These are phyloP conservation scores for Neoitamus cyanurus DNA, from an alignment of 2,888 invertebrate species.

Conservation along the genomic window DNA sequence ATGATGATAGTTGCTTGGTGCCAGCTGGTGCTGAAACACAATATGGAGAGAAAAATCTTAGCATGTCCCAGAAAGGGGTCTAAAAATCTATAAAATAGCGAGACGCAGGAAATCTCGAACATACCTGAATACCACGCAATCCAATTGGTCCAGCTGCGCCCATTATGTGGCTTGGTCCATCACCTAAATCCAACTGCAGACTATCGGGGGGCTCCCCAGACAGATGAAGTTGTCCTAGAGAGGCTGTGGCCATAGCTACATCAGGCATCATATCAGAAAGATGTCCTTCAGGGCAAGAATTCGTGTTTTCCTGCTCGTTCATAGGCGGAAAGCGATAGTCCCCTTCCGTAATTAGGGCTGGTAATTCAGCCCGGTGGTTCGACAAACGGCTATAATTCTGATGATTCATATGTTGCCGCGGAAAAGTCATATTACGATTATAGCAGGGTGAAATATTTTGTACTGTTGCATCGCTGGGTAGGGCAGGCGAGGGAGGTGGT, in stretches of 20 bases:
- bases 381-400: slow-evolving; percentile 57
- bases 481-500: slow-evolving; percentile 67
- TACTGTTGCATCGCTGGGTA: slow-evolving; percentile 58
- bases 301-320: slow-evolving; percentile 58
- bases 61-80: not conserved
- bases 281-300: slow-evolving; percentile 76
- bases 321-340: slow-evolving; percentile 66
- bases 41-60: not conserved
- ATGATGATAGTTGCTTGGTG: slow-evolving; percentile 64
- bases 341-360: slow-evolving; percentile 75
- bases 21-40: slow-evolving; percentile 61
- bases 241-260: slow-evolving; percentile 90
- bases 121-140: slow-evolving; percentile 64
- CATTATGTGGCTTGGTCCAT: slow-evolving; percentile 77
- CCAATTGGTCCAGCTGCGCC: slow-evolving; percentile 62
- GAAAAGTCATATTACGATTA: slow-evolving; percentile 74
- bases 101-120: not conserved
- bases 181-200: slow-evolving; percentile 84
- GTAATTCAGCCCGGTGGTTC: slow-evolving; percentile 71
- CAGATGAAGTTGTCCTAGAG: slow-evolving; percentile 66
- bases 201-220: slow-evolving; percentile 64
- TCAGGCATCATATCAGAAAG: slow-evolving; percentile 89
- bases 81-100: not conserved
- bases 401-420: slow-evolving; percentile 65
- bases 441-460: slow-evolving; percentile 67